A percentile compares a stretch with the other conserved stretches of the same genome.
Conservation (phyloP, 2,797 vertebrate genomes). For the Centropyge bicolor region DNA sequence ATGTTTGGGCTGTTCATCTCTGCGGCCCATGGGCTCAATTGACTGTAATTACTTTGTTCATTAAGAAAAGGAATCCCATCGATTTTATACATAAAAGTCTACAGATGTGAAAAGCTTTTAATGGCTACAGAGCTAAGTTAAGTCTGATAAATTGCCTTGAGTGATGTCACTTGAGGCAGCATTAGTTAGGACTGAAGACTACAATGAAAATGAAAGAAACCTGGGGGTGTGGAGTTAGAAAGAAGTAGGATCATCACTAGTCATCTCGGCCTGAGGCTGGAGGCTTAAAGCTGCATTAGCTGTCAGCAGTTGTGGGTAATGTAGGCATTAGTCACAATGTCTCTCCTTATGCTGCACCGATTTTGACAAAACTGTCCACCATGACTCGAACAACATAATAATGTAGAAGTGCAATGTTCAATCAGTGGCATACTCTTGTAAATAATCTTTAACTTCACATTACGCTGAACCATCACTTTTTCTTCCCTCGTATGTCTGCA, state of each 20-base stretch:
- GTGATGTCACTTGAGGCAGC: background rate
- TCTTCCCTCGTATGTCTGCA: background rate
- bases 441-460: constrained; percentile 22
- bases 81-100: background rate
- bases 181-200: background rate
- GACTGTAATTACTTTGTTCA: background rate
- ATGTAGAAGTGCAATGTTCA: too few relatives aligned
- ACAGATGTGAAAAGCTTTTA: background rate
- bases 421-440: too few relatives aligned
- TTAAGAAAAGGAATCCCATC: background rate
- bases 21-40: background rate
- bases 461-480: constrained; percentile 5
- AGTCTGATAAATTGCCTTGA: background rate
- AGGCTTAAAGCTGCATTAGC: background rate
- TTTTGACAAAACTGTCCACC: background rate
- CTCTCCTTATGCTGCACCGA: background rate
- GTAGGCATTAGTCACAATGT: background rate
- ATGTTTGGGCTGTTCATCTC: background rate
- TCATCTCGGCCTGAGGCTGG: background rate
- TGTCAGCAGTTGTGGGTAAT: background rate
- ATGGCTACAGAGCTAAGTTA: too few relatives aligned
- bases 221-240: background rate
- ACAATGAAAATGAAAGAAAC: background rate
- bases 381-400: background rate
- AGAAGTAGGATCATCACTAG: background rate